A percentile compares a stretch with the other conserved stretches of the same genome.
Evolutionary conservation across 1,140 invertebrate species (phyloP).

Genomic region (Bombus ignitus): DNA sequence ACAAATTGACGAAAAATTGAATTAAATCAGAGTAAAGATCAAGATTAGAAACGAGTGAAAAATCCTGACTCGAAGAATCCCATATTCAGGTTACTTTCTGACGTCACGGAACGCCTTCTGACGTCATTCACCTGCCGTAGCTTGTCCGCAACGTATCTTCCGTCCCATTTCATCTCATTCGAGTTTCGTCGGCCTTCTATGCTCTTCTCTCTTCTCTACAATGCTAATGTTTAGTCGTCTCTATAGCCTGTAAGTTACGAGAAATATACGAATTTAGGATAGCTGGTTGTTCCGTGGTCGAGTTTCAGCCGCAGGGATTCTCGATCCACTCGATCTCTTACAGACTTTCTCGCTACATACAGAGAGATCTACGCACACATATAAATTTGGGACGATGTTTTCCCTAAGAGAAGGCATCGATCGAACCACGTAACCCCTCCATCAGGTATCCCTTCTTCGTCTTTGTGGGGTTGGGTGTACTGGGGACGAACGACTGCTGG

Average conservation of each 20-base stretch:
- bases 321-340: constrained; percentile 9
- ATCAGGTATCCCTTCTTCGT: neutral
- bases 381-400: constrained; percentile 7
- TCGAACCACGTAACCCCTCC: constrained; percentile 8
- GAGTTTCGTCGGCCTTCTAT: constrained; percentile 41
- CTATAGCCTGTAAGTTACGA: neutral
- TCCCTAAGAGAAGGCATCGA: constrained; percentile 26
- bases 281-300: constrained; percentile 1
- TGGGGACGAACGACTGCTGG: neutral
- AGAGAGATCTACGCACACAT: neutral
- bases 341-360: neutral
- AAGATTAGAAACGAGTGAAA: neutral
- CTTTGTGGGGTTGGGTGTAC: neutral
- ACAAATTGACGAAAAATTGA: neutral
- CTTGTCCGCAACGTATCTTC: constrained; percentile 53
- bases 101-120: constrained; percentile 71
- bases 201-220: neutral
- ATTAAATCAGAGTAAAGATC: neutral
- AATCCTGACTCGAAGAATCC: constrained; percentile 11
- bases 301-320: neutral
- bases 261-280: constrained; percentile 1
- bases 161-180: constrained; percentile 37
- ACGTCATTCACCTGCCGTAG: constrained; percentile 73
- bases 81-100: constrained; percentile 65
- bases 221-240: neutral